Evolutionary conservation across 2,113 vertebrate genomes (phyloP).

Genomic region (Cygnus atratus): DNA sequence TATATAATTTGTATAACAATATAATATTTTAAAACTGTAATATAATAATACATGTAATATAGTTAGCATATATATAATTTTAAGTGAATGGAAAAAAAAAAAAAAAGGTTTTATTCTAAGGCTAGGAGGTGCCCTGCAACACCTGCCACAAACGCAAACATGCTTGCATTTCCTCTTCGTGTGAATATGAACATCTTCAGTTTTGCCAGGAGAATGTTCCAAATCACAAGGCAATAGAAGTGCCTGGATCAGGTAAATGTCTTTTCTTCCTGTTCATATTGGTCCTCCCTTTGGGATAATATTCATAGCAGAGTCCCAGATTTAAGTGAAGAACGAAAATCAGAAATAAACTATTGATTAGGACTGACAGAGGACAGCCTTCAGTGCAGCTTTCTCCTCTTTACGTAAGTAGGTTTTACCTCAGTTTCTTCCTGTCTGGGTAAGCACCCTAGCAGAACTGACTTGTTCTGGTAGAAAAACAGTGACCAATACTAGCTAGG

Average conservation of each 20-base stretch:
- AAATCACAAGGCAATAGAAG: neutral
- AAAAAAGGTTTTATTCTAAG: neutral
- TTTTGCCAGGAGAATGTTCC: neutral
- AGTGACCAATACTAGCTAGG: neutral
- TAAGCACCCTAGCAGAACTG: neutral
- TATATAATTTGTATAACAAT: no score
- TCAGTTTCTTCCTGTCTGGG: neutral
- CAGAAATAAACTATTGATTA: neutral
- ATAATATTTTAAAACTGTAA: no score
- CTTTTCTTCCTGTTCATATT: neutral
- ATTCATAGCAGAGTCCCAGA: neutral
- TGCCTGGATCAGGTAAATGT: neutral
- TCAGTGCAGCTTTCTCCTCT: neutral
- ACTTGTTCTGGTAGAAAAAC: neutral
- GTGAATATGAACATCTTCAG: neutral
- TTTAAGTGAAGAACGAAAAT: neutral
- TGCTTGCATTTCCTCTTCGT: neutral
- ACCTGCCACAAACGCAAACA: no score
- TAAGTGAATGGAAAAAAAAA: neutral
- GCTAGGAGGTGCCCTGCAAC: neutral
- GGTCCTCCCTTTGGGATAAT: neutral
- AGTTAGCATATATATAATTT: neutral
- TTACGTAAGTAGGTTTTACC: neutral
- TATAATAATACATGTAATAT: no score
- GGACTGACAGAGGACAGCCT: neutral